phyloP scores from a whole-genome alignment of 2,113 vertebrate genomes.

The Crotalus horridus region DNA sequence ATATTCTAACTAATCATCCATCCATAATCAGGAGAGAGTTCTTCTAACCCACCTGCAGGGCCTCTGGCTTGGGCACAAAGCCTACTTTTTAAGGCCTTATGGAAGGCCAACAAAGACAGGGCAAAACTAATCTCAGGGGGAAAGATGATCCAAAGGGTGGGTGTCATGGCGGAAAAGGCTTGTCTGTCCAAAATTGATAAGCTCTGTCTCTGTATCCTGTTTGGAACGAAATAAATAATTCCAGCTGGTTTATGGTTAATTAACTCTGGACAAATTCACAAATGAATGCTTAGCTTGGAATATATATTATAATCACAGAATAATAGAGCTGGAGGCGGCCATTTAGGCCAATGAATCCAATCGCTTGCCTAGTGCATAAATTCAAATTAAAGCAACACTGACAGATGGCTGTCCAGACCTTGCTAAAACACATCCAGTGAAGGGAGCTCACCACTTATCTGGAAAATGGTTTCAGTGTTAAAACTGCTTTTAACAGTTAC shows the following conservation, averaged over 20 bases:
- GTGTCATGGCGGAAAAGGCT: neutral
- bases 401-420: neutral
- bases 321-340: neutral
- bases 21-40: neutral
- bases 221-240: neutral
- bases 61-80: neutral
- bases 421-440: neutral
- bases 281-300: neutral
- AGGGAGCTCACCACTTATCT: neutral
- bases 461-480: neutral
- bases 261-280: neutral
- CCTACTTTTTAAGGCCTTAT: neutral
- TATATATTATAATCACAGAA: neutral
- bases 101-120: neutral
- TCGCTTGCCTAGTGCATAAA: neutral
- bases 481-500: neutral
- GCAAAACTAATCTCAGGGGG: neutral
- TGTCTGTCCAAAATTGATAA: neutral
- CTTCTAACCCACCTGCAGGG: neutral
- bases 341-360: neutral
- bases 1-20: neutral
- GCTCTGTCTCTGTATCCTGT: neutral
- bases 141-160: neutral
- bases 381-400: neutral
- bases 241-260: neutral